Percentiles rank a stretch among this genome's conserved stretches.
phyloP scores from a whole-genome alignment of 2,113 vertebrate genomes.

The Nesoenas mayeri region DNA sequence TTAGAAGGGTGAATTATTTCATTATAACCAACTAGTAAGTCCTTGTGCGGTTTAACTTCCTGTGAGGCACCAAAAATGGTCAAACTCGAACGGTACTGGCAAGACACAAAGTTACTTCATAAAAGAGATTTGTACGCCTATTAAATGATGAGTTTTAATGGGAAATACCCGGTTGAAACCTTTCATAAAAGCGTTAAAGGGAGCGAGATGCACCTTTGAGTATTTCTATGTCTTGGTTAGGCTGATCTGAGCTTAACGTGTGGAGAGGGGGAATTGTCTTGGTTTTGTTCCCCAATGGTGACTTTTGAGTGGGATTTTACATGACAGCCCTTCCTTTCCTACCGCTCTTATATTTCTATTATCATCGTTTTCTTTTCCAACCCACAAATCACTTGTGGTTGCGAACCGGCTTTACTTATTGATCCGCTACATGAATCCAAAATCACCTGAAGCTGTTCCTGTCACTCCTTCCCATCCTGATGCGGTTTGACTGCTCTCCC shows the following conservation, averaged over 20 bases:
- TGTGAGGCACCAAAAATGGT: background rate
- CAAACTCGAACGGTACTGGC: background rate
- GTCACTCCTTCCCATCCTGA: background rate
- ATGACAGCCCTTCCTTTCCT: background rate
- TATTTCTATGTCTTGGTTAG: background rate
- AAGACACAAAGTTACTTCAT: background rate
- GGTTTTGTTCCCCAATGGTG: rapidly evolving
- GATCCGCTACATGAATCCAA: background rate
- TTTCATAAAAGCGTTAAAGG: background rate
- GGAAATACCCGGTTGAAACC: background rate
- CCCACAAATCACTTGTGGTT: background rate
- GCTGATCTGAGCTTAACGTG: background rate
- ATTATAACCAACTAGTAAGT: background rate
- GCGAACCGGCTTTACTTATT: background rate
- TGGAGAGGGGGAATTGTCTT: background rate
- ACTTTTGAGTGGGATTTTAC: background rate
- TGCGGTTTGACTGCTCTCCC: background rate
- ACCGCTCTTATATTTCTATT: background rate
- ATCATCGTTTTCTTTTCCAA: background rate
- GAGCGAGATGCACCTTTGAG: too few species aligned
- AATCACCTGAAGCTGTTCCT: background rate
- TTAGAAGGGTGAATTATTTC: background rate
- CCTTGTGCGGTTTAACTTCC: background rate
- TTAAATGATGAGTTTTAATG: background rate
- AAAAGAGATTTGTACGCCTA: background rate